Evolutionary conservation across 35 echinoderm and acorn worm genomes (phyloP).

Genomic region (Strongylocentrotus purpuratus): DNA sequence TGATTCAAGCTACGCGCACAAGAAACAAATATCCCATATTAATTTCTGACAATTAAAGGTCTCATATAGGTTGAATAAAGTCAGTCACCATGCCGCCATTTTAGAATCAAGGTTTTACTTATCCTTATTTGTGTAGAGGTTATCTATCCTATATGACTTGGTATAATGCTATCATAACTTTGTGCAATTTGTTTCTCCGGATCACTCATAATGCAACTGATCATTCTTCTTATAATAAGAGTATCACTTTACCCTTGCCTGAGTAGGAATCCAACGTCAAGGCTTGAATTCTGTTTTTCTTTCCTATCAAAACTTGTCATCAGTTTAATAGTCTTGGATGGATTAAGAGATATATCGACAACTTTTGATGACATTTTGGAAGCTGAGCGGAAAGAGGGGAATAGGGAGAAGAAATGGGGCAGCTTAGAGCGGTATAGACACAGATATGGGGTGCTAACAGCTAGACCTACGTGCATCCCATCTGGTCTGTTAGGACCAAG

Average conservation of each 20-base stretch:
- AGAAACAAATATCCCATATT: too few relatives aligned
- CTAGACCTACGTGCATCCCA: slow-evolving; percentile 17
- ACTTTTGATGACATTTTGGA: slow-evolving; percentile 29
- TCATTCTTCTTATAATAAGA: background rate
- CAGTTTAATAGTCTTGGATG: slow-evolving; percentile 22
- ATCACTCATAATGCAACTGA: slow-evolving; percentile 19
- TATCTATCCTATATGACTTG: too few relatives aligned
- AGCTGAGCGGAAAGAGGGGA: background rate
- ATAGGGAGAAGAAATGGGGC: slow-evolving; percentile 1
- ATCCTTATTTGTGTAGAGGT: too few relatives aligned
- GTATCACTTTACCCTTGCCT: background rate
- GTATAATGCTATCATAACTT: slow-evolving; percentile 24
- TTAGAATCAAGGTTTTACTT: too few relatives aligned
- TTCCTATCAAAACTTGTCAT: slow-evolving; percentile 41
- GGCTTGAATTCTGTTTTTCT: background rate
- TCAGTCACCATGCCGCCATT: too few relatives aligned
- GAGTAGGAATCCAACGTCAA: background rate
- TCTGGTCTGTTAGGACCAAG: slow-evolving; percentile 1
- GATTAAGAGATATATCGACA: slow-evolving; percentile 43
- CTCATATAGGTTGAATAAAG: too few relatives aligned
- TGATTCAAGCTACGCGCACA: too few relatives aligned
- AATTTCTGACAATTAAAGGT: too few relatives aligned
- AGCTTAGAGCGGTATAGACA: slow-evolving; percentile 18
- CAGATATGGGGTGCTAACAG: slow-evolving; percentile 42
- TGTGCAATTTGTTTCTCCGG: background rate